phyloP scores from a whole-genome alignment of 2,113 vertebrate species.

The Phocoena sinus region DNA sequence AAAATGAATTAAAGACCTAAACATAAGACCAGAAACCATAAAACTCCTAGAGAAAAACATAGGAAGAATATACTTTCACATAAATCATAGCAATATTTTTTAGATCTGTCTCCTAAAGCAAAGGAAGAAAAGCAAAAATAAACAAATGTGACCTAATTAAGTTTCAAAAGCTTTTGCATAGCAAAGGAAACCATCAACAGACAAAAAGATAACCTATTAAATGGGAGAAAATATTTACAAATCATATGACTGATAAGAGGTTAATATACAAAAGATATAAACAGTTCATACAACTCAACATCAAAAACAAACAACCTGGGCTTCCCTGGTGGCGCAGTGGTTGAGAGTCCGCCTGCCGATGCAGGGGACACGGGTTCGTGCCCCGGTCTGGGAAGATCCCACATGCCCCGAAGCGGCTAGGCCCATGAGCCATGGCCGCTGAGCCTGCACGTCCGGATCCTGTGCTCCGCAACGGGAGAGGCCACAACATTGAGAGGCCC shows the following conservation, averaged over 20 bases:
- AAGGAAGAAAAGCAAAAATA: background rate
- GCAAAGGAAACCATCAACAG: background rate
- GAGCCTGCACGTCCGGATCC: no score
- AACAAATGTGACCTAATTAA: background rate
- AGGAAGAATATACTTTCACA: background rate
- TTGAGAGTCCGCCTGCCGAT: no score
- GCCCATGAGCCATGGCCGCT: no score
- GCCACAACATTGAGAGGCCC: no score
- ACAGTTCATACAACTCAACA: background rate
- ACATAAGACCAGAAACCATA: background rate
- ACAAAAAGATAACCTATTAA: background rate
- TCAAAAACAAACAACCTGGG: no score
- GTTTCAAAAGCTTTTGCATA: background rate
- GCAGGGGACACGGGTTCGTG: no score
- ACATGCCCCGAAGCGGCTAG: no score
- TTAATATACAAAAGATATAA: background rate
- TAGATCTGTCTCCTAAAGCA: background rate
- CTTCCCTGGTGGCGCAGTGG: no score
- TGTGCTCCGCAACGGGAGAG: no score
- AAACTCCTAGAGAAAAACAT: background rate
- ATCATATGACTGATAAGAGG: background rate
- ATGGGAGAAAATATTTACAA: background rate
- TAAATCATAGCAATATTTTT: background rate
- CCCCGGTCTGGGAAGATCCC: no score
- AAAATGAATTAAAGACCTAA: background rate